These are phyloP conservation scores for Amitus sp. DNA, from an alignment of 2,888 invertebrate species.

Conservation along the genomic window DNA sequence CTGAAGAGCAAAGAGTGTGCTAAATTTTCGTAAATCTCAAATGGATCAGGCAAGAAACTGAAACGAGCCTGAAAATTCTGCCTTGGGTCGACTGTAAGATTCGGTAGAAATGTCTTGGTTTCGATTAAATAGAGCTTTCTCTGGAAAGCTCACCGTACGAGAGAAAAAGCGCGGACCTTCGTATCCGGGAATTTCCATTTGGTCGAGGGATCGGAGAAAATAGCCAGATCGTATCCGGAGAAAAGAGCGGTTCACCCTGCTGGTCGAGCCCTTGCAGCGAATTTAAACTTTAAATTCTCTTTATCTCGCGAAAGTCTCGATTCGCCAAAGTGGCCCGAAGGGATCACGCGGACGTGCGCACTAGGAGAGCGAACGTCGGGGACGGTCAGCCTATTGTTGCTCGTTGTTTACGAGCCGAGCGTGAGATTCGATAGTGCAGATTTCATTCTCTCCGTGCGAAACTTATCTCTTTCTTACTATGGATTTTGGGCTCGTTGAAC, in stretches of 20 bases:
- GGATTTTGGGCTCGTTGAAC: not conserved
- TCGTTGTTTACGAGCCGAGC: conserved; percentile 62
- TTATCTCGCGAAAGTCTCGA: conserved; percentile 59
- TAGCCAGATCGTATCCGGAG: conserved; percentile 58
- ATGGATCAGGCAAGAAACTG: too few relatives aligned
- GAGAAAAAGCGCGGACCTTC: too few relatives aligned
- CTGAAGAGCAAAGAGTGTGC: too few relatives aligned
- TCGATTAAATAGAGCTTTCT: too few relatives aligned
- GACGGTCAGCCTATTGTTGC: conserved; percentile 63
- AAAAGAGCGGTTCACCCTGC: conserved; percentile 44
- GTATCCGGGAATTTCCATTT: conserved; percentile 45
- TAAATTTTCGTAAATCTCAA: too few relatives aligned
- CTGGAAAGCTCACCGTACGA: too few relatives aligned
- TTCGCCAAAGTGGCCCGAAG: conserved; percentile 53
- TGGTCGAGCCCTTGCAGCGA: conserved; percentile 40
- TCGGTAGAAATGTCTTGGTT: too few relatives aligned
- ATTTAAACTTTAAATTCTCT: conserved; percentile 64
- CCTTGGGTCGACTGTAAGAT: too few relatives aligned
- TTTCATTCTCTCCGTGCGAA: conserved; percentile 51
- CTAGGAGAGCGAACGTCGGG: conserved; percentile 30
- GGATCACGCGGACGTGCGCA: conserved; percentile 44
- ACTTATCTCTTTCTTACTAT: conserved; percentile 11
- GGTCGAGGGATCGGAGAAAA: conserved; percentile 34
- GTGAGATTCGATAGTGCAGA: conserved; percentile 58
- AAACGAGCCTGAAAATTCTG: too few relatives aligned